Evolutionary conservation across 2,113 vertebrate genomes (phyloP), one percentile per base, ranked within the genome.

Genomic region (Nestor notabilis): DNA sequence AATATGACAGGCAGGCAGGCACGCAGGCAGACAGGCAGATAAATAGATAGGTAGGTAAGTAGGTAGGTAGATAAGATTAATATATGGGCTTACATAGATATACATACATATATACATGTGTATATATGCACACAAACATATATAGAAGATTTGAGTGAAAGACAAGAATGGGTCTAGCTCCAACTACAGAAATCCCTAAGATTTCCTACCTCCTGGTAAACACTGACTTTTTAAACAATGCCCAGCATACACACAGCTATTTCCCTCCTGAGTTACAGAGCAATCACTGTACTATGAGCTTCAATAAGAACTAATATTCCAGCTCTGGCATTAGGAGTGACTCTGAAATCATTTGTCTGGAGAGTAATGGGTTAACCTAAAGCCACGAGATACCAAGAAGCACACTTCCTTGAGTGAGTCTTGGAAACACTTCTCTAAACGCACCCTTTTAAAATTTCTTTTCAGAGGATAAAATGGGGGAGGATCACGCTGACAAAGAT

Each of bases 401-500:
- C 18, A 35, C 64, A 9, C 39, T 72, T 90, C 55, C 52, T 52
- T 4, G 13, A 65, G 44, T 1, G 1, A 91, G 61, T 85, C 66
- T 33, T 37, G n/a, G 37, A 95, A 87, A 78, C 46, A 13, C 41
- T 66, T 86, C 55, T 75, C 43, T 58, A 90, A 89, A 71, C 4
- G 11, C 66, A 75, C 72, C 53, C 37, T 83, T 90, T 83, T 74
- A 78, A 91, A 85, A 60, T 74, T 53, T 50, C 56, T 82, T 90
- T 93, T 56, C 83, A 74, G 92, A 3, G 64, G 56, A 44, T 69
- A 43, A 61, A 60, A 81, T 28, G 65, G 88, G 89, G 91, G 95
- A 96, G 84, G 93, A 10, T 37, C 76, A 9, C 0, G 20, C 82
- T 96, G 90, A 89, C 93, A 96, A 46, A 89, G 93, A 87, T 93